Conservation (phyloP, 1,140 invertebrate genomes). For the Aethina tumida region DNA sequence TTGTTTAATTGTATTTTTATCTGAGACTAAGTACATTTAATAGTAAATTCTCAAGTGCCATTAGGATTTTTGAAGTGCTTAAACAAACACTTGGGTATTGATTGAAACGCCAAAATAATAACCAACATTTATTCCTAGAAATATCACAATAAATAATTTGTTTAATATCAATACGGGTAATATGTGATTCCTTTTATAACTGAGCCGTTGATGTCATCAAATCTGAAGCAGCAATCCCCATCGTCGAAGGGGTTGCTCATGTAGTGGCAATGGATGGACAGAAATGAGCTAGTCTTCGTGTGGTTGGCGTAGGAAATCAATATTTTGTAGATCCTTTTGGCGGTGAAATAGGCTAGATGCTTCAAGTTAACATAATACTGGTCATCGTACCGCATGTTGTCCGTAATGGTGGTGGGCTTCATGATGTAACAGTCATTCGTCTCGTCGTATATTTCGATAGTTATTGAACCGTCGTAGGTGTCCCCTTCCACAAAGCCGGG, state of each 20-base stretch:
- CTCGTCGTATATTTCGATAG: constrained; percentile 16
- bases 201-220: constrained; percentile 24
- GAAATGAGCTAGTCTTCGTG: constrained; percentile 10
- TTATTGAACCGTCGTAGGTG: constrained; percentile 13
- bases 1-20: no score
- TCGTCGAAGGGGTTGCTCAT: constrained; percentile 23
- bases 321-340: constrained; percentile 24
- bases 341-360: constrained; percentile 16
- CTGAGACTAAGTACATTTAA: no score
- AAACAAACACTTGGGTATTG: no score
- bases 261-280: constrained; percentile 24
- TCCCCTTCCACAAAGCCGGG: not conserved
- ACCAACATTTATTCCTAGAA: not conserved
- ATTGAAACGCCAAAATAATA: constrained; percentile 1
- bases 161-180: constrained; percentile 23
- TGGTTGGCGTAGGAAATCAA: constrained; percentile 23
- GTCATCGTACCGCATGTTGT: constrained; percentile 17
- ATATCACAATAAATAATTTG: constrained; percentile 2
- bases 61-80: no score
- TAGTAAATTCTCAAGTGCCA: no score
- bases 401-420: constrained; percentile 15
- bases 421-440: constrained; percentile 12
- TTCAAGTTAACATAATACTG: constrained; percentile 20
- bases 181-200: constrained; percentile 28
- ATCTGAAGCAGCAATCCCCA: constrained; percentile 14